Conservation (phyloP, 1,140 invertebrate species). For the Drosophila lowei region DNA sequence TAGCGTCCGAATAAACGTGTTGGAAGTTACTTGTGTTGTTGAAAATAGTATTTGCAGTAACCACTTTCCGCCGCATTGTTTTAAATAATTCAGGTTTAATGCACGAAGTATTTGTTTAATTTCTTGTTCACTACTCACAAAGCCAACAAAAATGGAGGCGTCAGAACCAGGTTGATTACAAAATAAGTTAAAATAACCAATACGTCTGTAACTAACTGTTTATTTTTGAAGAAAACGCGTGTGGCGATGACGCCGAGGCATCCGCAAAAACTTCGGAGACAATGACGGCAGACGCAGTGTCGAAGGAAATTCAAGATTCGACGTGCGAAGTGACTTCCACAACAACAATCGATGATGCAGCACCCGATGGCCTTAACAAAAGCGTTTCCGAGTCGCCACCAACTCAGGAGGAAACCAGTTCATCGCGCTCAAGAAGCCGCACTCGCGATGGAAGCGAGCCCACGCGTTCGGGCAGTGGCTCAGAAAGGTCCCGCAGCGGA, state of each 20-base stretch:
- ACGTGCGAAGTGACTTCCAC: conserved; percentile 6
- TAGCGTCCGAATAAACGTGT: too few species aligned
- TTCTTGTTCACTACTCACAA: background rate
- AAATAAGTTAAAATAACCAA: background rate
- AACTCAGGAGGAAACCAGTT: background rate
- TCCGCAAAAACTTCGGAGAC: background rate
- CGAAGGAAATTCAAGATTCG: background rate
- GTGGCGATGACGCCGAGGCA: conserved; percentile 1
- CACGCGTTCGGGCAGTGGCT: conserved; percentile 33
- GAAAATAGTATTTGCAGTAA: too few species aligned
- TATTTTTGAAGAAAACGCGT: conserved; percentile 15
- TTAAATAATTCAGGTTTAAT: background rate
- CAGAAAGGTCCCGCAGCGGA: conserved; percentile 79
- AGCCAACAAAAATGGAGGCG: conserved; percentile 14
- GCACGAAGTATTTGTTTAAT: background rate
- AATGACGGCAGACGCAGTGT: background rate
- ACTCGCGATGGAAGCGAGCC: conserved; percentile 14
- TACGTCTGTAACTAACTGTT: background rate
- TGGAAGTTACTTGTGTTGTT: too few species aligned
- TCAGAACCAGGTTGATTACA: conserved; percentile 22
- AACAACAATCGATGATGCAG: conserved; percentile 7
- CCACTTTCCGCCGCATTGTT: too few species aligned
- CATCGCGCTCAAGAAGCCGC: conserved; percentile 17
- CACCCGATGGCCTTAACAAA: conserved; percentile 12
- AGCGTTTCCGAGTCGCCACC: conserved; percentile 12